Evolutionary conservation across 2,888 invertebrate species (phyloP).

Genomic region (Cantharis rufa): DNA sequence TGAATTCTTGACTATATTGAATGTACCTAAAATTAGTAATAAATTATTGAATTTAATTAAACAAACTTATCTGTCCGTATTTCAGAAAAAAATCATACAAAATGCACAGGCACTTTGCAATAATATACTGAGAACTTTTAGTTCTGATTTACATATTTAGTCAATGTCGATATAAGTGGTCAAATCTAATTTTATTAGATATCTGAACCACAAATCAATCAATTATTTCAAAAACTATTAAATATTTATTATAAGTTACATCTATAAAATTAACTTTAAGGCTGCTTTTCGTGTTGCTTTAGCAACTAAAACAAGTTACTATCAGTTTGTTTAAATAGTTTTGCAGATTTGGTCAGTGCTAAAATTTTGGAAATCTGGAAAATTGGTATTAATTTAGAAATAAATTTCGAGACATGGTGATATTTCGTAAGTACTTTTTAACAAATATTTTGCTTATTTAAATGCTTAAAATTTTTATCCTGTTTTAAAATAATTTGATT

Average conservation of each 20-base stretch:
- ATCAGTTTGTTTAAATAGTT: constrained; percentile 44
- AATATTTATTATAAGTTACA: neutral
- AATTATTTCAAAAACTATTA: neutral
- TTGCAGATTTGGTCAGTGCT: constrained; percentile 43
- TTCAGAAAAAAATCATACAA: too few relatives aligned
- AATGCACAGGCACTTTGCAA: too few relatives aligned
- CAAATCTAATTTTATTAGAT: too few relatives aligned
- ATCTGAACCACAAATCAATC: neutral
- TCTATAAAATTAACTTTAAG: neutral
- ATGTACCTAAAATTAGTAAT: too few relatives aligned
- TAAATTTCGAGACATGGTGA: constrained; percentile 42
- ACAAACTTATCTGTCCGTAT: too few relatives aligned
- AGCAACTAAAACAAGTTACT: constrained; percentile 45
- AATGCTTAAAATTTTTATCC: neutral
- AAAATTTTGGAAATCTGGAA: constrained; percentile 41
- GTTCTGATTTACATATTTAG: too few relatives aligned
- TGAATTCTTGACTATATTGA: too few relatives aligned
- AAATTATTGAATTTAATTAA: too few relatives aligned
- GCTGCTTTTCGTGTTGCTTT: constrained; percentile 32
- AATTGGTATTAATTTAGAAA: constrained; percentile 36
- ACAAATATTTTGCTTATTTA: neutral
- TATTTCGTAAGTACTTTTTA: constrained; percentile 43
- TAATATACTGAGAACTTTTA: too few relatives aligned
- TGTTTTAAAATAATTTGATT: neutral
- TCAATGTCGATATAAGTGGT: too few relatives aligned